Conservation (phyloP, 2,113 vertebrate species). For the Boulengeromyrus knoepffleri region DNA sequence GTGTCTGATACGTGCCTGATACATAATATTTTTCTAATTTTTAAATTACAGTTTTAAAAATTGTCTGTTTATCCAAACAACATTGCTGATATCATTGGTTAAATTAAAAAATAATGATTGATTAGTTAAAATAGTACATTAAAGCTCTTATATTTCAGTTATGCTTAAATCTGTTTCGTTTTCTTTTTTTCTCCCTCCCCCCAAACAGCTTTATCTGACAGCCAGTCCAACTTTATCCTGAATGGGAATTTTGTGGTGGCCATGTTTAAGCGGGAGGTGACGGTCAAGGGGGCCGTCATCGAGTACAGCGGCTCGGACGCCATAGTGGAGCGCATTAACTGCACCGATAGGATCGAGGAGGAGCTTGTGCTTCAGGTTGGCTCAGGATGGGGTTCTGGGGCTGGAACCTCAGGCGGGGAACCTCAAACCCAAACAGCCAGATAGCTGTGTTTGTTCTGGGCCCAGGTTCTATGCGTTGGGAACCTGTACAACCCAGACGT, state of each 20-base stretch:
- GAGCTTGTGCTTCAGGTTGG: conserved; percentile 82
- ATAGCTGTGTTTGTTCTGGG: background rate
- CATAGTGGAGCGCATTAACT: conserved; percentile 84
- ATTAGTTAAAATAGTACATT: background rate
- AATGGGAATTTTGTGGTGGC: conserved; percentile 97
- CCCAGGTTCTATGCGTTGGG: conserved; percentile 88
- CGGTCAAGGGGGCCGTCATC: conserved; percentile 73
- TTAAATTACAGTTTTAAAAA: background rate
- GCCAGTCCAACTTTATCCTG: conserved; percentile 79
- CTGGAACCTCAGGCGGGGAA: background rate
- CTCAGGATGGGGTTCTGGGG: background rate
- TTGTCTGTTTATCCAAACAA: background rate
- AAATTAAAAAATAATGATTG: background rate
- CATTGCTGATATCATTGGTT: background rate
- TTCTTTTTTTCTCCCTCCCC: conserved; percentile 19
- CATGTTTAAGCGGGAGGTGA: conserved; percentile 91
- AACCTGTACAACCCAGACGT: conserved; percentile 92
- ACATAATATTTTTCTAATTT: background rate
- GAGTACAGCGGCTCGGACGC: conserved; percentile 93
- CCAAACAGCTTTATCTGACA: conserved; percentile 77
- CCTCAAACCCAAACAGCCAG: background rate
- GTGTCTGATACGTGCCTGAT: background rate
- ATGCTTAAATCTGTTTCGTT: background rate
- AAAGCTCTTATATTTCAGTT: background rate
- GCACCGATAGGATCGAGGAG: conserved; percentile 79